Conservation (phyloP, 2,113 vertebrate species). For the Poicephalus gulielmi region DNA sequence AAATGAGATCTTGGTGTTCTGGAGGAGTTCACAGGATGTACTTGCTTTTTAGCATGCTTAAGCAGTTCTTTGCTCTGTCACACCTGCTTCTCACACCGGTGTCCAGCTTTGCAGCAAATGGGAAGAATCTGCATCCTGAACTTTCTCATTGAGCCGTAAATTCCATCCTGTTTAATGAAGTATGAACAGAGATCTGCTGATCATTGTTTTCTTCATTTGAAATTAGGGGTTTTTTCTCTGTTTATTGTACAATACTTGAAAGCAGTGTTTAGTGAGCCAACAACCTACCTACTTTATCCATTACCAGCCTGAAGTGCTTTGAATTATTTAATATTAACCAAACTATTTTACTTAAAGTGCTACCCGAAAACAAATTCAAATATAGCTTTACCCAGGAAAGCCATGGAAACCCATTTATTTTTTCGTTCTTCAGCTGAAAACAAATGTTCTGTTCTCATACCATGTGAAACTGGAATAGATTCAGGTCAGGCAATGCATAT, state of each 20-base stretch:
- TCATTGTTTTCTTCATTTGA: background rate
- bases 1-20: background rate
- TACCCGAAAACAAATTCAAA: background rate
- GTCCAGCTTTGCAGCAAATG: background rate
- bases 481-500: conserved; percentile 29
- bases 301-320: background rate
- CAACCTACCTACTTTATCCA: background rate
- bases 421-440: conserved; percentile 11
- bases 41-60: background rate
- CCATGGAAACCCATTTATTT: conserved; percentile 17
- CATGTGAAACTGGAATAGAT: conserved; percentile 39
- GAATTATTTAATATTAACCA: background rate
- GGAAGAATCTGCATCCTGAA: background rate
- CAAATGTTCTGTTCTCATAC: conserved; percentile 34
- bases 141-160: background rate
- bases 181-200: background rate
- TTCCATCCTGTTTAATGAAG: background rate
- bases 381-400: background rate
- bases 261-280: background rate
- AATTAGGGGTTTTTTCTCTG: background rate
- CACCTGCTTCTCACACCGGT: background rate
- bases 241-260: background rate
- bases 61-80: background rate
- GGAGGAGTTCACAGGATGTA: background rate
- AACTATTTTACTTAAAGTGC: background rate